Evolutionary conservation across 2,113 vertebrate genomes (phyloP).

Genomic region (Paracyprichromis sp.): DNA sequence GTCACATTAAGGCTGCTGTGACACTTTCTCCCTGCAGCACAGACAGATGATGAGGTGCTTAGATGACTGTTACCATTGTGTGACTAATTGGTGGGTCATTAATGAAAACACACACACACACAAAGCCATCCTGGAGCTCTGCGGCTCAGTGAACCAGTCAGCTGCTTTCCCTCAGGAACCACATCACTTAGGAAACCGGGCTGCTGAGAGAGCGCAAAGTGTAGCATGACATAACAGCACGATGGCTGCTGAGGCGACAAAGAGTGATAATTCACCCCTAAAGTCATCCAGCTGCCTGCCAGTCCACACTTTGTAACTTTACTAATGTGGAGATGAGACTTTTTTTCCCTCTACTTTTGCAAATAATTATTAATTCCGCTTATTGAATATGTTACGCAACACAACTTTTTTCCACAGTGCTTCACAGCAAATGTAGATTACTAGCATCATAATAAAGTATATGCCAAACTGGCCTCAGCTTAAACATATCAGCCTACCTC

Average conservation of each 20-base stretch:
- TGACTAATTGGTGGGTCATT: constrained; percentile 71
- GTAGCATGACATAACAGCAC: neutral
- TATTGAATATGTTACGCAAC: neutral
- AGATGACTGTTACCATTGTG: constrained; percentile 61
- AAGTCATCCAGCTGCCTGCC: neutral
- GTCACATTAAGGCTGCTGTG: neutral
- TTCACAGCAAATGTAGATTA: neutral
- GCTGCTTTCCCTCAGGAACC: constrained; percentile 35
- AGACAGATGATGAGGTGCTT: constrained; percentile 51
- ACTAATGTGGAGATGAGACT: neutral
- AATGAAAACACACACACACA: constrained; percentile 52
- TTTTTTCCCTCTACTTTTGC: neutral
- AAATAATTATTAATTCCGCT: neutral
- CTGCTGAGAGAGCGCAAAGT: neutral
- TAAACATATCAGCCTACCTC: constrained; percentile 23
- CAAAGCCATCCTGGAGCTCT: constrained; percentile 13
- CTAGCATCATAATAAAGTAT: neutral
- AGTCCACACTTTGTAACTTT: neutral
- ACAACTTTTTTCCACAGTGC: neutral
- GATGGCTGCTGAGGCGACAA: neutral
- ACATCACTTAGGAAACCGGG: constrained; percentile 48
- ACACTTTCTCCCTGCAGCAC: neutral
- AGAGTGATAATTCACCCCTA: neutral
- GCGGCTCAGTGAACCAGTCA: constrained; percentile 39
- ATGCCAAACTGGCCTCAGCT: neutral